phyloP scores from a whole-genome alignment of 2,888 invertebrate species.

The Hedya salicella region DNA sequence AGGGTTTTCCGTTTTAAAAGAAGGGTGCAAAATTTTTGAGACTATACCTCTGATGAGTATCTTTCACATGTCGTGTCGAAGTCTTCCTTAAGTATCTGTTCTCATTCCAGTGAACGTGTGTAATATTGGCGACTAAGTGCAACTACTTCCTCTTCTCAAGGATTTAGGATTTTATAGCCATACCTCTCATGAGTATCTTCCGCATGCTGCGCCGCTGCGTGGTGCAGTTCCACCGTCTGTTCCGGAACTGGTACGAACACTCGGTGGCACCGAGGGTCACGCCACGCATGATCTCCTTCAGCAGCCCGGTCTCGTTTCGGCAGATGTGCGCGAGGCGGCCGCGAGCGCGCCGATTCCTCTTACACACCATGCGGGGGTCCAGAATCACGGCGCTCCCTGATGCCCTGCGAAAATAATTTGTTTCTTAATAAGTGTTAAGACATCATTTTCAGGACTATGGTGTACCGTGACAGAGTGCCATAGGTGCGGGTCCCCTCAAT shows the following conservation, averaged over 20 bases:
- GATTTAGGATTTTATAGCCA: conserved; percentile 52
- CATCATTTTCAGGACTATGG: no score
- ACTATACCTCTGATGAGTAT: conserved; percentile 92
- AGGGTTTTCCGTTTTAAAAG: no score
- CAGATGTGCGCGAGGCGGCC: conserved; percentile 93
- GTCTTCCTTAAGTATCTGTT: conserved; percentile 95
- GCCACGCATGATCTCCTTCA: conserved; percentile 93
- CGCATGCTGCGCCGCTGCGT: conserved; percentile 91
- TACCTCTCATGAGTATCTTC: conserved; percentile 94
- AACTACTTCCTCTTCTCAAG: no score
- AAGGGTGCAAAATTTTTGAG: neutral
- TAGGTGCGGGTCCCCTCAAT: no score
- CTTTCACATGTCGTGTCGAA: conserved; percentile 91
- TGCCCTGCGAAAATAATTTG: conserved; percentile 84
- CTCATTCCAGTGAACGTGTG: conserved; percentile 62
- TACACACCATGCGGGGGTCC: conserved; percentile 95
- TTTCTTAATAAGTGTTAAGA: no score
- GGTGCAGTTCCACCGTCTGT: conserved; percentile 95
- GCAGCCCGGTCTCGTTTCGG: conserved; percentile 90
- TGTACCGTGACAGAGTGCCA: no score
- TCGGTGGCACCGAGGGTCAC: conserved; percentile 93
- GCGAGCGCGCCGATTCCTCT: conserved; percentile 91
- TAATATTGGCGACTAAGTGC: neutral
- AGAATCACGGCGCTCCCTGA: conserved; percentile 94
- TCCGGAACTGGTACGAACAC: conserved; percentile 94